These are phyloP conservation scores for Sebastes nivosus DNA, from an alignment of 2,797 vertebrate species.

Conservation along the genomic window DNA sequence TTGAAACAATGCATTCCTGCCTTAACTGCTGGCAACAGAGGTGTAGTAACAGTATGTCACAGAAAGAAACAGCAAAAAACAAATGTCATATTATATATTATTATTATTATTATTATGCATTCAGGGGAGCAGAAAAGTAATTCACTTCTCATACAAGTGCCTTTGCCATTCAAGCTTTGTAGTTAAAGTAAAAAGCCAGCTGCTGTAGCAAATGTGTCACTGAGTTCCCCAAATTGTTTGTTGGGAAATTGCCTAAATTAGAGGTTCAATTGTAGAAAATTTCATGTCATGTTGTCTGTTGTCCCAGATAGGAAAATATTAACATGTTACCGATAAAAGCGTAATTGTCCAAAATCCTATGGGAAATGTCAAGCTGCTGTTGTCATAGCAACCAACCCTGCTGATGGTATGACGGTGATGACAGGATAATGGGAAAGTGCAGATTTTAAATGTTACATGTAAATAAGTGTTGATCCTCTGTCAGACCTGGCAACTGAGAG, in stretches of 20 bases:
- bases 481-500: background rate
- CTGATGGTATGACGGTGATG: background rate
- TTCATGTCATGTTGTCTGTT: background rate
- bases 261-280: background rate
- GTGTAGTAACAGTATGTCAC: background rate
- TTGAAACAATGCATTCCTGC: background rate
- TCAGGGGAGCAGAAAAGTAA: background rate
- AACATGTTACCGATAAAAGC: background rate
- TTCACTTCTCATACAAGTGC: background rate
- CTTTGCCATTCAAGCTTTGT: background rate
- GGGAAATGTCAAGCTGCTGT: constrained; percentile 21
- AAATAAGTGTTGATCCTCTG: constrained; percentile 18
- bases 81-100: background rate
- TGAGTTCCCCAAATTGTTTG: background rate
- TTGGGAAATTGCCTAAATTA: background rate
- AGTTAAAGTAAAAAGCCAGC: background rate
- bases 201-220: background rate
- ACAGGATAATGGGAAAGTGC: background rate
- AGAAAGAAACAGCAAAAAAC: background rate
- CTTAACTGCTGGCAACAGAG: background rate
- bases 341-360: background rate
- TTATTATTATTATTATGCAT: too few species aligned
- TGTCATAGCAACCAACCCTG: background rate
- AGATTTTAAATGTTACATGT: constrained; percentile 36
- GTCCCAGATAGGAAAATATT: background rate